Conservation (phyloP, 1,140 invertebrate species). For the Bacillus rossius region DNA sequence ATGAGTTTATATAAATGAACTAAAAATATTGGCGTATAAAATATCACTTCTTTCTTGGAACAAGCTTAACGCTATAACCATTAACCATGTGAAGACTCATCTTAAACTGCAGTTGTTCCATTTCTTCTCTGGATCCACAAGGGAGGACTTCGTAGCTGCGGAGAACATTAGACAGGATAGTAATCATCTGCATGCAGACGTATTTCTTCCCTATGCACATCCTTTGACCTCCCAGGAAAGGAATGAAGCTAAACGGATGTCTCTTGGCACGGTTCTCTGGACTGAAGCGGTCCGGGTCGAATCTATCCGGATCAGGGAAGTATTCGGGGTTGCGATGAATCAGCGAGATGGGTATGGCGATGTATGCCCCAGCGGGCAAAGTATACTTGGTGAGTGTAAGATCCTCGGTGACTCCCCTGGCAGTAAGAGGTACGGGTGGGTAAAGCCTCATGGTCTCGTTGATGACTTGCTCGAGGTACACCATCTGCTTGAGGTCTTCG, state of each 20-base stretch:
- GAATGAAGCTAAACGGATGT: slow-evolving; percentile 61
- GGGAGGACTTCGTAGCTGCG: background rate
- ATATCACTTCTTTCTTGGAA: too few relatives aligned
- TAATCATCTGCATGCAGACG: too few relatives aligned
- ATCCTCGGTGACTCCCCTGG: slow-evolving; percentile 53
- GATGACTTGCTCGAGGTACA: slow-evolving; percentile 62
- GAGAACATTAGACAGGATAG: slow-evolving; percentile 27
- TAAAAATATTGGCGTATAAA: too few relatives aligned
- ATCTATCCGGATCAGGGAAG: slow-evolving; percentile 64
- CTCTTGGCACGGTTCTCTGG: slow-evolving; percentile 51
- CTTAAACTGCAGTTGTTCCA: too few relatives aligned
- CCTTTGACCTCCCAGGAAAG: slow-evolving; percentile 68
- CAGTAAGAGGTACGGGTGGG: slow-evolving; percentile 67
- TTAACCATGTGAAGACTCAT: background rate
- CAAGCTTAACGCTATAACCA: background rate
- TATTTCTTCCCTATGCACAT: slow-evolving; percentile 56
- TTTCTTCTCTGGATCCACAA: too few relatives aligned
- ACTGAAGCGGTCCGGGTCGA: slow-evolving; percentile 72
- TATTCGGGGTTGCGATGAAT: slow-evolving; percentile 60
- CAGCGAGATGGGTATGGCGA: slow-evolving; percentile 47
- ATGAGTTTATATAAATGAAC: too few relatives aligned
- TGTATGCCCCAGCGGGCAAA: slow-evolving; percentile 48
- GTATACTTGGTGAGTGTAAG: slow-evolving; percentile 18
- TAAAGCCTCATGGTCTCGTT: slow-evolving; percentile 45
- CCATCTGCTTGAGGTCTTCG: slow-evolving; percentile 64